phyloP scores from a whole-genome alignment of 2,113 vertebrate species.

The Leuciscus idus region DNA sequence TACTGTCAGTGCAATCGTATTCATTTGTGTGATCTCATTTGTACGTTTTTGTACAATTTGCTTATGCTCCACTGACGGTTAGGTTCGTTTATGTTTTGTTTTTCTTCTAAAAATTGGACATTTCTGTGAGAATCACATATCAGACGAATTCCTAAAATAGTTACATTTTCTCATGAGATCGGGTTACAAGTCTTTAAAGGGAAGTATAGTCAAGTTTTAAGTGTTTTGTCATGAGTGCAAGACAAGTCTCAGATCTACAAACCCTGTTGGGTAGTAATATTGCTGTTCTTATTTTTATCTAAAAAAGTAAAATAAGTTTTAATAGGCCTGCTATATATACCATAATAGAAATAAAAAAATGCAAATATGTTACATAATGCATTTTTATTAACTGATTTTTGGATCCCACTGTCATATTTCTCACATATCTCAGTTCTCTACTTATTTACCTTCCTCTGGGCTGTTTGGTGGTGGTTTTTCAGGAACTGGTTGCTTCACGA shows the following conservation, averaged over 20 bases:
- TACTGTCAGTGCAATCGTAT: background rate
- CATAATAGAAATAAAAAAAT: background rate
- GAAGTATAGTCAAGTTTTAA: background rate
- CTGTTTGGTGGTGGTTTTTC: slow-evolving; percentile 37
- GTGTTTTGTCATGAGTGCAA: background rate
- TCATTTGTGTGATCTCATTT: background rate
- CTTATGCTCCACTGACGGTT: background rate
- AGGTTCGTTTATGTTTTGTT: background rate
- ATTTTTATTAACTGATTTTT: background rate
- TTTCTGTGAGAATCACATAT: background rate
- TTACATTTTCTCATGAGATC: background rate
- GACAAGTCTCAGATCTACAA: background rate
- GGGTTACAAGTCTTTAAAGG: background rate
- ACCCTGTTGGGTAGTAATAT: background rate
- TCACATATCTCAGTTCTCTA: background rate
- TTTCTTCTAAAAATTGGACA: background rate
- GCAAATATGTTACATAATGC: background rate
- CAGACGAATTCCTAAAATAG: background rate
- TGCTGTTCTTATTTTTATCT: background rate
- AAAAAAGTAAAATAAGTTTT: background rate
- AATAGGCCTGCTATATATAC: background rate
- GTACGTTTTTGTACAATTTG: background rate
- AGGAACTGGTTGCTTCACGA: slow-evolving; percentile 12
- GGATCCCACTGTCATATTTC: background rate
- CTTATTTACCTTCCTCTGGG: slow-evolving; percentile 39